These are phyloP conservation scores for Heliconius aoede DNA, from an alignment of 2,888 invertebrate genomes.

Conservation along the genomic window DNA sequence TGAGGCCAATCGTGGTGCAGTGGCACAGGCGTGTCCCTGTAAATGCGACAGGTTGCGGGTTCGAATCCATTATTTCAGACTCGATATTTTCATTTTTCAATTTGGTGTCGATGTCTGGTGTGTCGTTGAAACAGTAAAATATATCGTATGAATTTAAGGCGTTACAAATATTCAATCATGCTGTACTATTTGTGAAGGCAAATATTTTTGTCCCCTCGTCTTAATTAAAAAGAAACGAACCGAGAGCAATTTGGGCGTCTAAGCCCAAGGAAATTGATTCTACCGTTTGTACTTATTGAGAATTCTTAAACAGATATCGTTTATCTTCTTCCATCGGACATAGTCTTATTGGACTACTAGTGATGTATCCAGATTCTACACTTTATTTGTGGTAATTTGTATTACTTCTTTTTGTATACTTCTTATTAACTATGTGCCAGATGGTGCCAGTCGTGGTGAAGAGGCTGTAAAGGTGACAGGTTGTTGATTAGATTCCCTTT, in stretches of 20 bases:
- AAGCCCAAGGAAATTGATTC: conserved; percentile 29
- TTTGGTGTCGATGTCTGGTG: no score
- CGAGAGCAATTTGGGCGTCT: conserved; percentile 23
- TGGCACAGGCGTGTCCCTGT: no score
- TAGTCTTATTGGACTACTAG: neutral
- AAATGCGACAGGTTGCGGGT: no score
- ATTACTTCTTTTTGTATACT: no score
- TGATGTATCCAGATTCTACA: neutral
- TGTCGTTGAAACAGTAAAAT: neutral
- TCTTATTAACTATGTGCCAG: no score
- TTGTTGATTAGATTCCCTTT: no score
- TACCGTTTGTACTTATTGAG: conserved; percentile 26
- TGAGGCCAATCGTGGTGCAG: no score
- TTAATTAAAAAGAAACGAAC: conserved; percentile 36
- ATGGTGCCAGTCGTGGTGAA: no score
- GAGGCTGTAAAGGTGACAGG: no score
- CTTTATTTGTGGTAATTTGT: no score
- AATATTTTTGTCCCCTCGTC: conserved; percentile 27
- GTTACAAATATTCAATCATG: conserved; percentile 2
- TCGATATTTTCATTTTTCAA: no score
- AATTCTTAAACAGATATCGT: conserved; percentile 29
- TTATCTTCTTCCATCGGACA: conserved; percentile 21
- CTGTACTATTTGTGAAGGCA: conserved; percentile 5
- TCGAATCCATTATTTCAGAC: no score
- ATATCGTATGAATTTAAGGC: neutral